Conservation (phyloP, 2,797 vertebrate genomes). For the Gymnopithys bicolor region DNA sequence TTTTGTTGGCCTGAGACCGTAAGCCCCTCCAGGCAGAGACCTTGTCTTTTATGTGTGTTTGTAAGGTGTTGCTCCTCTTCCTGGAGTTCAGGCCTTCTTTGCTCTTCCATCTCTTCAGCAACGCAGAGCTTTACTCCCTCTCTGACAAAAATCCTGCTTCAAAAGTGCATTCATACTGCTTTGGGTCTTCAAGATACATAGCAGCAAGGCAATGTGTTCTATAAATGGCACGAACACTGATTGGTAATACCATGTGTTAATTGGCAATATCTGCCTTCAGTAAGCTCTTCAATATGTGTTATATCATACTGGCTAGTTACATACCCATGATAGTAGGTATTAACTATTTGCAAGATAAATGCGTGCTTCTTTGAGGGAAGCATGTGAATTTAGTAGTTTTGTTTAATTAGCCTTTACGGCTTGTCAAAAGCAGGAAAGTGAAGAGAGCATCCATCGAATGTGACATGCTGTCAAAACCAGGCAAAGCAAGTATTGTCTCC, state of each 20-base stretch:
- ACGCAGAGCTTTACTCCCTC: neutral
- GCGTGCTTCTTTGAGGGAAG: constrained; percentile 39
- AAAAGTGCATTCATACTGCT: constrained; percentile 8
- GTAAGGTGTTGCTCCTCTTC: neutral
- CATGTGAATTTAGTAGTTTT: constrained; percentile 61
- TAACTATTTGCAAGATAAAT: constrained; percentile 67
- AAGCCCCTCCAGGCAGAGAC: constrained; percentile 1
- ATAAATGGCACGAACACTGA: constrained; percentile 60
- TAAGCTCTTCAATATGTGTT: constrained; percentile 67
- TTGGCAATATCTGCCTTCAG: constrained; percentile 74
- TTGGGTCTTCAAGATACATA: constrained; percentile 42
- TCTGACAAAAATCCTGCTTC: constrained; percentile 38
- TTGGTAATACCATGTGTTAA: constrained; percentile 72
- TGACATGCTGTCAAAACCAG: constrained; percentile 73
- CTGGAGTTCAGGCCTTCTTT: neutral
- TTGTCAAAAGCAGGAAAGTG: constrained; percentile 64
- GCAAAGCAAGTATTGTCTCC: constrained; percentile 59
- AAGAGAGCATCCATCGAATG: constrained; percentile 64
- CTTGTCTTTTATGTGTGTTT: neutral
- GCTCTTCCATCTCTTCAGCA: neutral
- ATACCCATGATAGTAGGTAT: constrained; percentile 57
- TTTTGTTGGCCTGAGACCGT: neutral
- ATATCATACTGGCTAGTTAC: constrained; percentile 60
- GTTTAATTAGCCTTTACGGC: constrained; percentile 70
- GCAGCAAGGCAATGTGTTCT: constrained; percentile 41